These are phyloP conservation scores for Sarcophaga bullata DNA, from an alignment of 1,140 invertebrate species.

Conservation along the genomic window DNA sequence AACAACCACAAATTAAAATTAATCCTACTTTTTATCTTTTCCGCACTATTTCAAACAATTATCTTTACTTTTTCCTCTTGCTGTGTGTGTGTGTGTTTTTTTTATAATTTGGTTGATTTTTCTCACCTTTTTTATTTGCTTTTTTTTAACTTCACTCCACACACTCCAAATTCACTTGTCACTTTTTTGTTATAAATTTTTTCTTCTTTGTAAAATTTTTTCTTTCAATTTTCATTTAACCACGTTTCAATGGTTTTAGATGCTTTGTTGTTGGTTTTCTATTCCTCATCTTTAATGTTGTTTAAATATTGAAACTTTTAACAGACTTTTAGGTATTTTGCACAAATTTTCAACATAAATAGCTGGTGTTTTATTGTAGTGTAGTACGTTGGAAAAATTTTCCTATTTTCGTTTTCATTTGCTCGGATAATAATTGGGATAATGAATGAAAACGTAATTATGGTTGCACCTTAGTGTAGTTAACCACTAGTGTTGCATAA, in stretches of 20 bases:
- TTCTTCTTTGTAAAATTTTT: background rate
- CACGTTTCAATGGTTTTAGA: background rate
- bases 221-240: conserved; percentile 3
- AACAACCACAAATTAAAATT: conserved; percentile 3
- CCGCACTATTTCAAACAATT: background rate
- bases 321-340: background rate
- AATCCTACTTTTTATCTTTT: background rate
- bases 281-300: background rate
- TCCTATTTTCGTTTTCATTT: conserved; percentile 21
- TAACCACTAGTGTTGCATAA: background rate
- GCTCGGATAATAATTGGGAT: conserved; percentile 14
- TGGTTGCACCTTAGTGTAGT: background rate
- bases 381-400: conserved; percentile 21
- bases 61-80: background rate
- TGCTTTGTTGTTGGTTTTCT: background rate
- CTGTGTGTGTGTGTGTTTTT: background rate
- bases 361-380: background rate
- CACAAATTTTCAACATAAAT: background rate
- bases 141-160: conserved; percentile 1
- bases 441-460: conserved; percentile 7
- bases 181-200: conserved; percentile 1
- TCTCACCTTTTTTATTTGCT: conserved; percentile 21
- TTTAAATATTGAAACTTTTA: background rate
- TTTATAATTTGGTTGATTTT: background rate
- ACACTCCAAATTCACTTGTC: conserved; percentile 4